Evolutionary conservation across 2,797 vertebrate genomes (phyloP), one percentile per base, ranked within the genome.

Genomic region (Cryptoprocta ferox): DNA sequence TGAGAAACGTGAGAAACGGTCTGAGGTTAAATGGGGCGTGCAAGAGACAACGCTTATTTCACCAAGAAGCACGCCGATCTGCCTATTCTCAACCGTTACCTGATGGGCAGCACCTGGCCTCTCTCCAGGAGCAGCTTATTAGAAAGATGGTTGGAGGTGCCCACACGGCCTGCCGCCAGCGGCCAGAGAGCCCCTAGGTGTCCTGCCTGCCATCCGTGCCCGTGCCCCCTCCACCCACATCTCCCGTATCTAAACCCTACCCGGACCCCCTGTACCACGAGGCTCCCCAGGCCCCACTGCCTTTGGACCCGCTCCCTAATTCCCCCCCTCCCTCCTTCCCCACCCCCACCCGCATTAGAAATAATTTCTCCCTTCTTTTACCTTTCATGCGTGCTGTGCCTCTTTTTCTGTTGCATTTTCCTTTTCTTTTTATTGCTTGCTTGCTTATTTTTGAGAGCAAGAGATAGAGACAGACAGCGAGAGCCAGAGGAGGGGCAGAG

Each of bases 241-340:
- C 19, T 18, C 13, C 32, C 56, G 15, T 4, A 6, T 26, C 56
- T 15, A 7, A 5, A 0, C 42, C 80, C 68, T 15, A 2, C 50
- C 45, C n/a, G 3, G 0, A 30, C 63, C 16, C 2, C 61, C 48
- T 30, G 6, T 0, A 30, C 79, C 19, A 0, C 2, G 4, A 50
- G 48, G 39, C 42, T 50, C 4, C 8, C 12, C 70, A 13, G 24
- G 1, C 1, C 4, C 53, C 12, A 2, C 42, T 3, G 32, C 14
- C 42, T n/a, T 16, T 50, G 19, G 42, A 59, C 61, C 13, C 45
- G 7, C 13, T 0, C 30, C 68, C n/a, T 45, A 4, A 39, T 12
- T 61, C 66, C 78, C 86, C 24, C 39, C 39, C 26, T 37, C 71
- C 16, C 19, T 16, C 26, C 19, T 50, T 2, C 37, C 26, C 13